Evolutionary conservation across 2,888 invertebrate genomes (phyloP).

Genomic region (Bellardia bayeri): DNA sequence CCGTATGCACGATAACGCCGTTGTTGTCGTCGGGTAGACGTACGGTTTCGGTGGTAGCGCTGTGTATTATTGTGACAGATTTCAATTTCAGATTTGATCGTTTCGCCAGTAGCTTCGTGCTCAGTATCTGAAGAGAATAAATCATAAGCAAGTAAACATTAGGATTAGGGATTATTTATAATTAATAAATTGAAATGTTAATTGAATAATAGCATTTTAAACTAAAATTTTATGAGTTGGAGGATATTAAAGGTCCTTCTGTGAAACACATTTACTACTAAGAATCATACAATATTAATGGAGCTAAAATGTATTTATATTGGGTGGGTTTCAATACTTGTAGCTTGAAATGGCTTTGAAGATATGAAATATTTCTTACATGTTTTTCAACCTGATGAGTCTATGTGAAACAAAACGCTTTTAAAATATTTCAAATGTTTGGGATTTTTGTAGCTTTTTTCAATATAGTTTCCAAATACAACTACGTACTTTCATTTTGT

Average conservation of each 20-base stretch:
- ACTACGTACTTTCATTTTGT: conserved; percentile 14
- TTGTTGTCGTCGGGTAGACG: conserved; percentile 91
- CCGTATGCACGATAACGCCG: conserved; percentile 92
- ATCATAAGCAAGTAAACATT: conserved; percentile 33
- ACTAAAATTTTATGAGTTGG: conserved; percentile 25
- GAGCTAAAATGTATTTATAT: not conserved
- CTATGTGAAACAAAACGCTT: not conserved
- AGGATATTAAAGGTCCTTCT: not conserved
- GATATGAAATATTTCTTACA: not conserved
- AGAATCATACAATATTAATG: not conserved
- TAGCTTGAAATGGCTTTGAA: not conserved
- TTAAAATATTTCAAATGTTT: conserved; percentile 14
- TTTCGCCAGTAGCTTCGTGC: conserved; percentile 92
- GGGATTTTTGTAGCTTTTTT: conserved; percentile 5
- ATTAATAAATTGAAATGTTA: conserved; percentile 11
- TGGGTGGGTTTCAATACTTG: not conserved
- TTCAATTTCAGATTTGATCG: conserved; percentile 92
- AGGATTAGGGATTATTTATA: conserved; percentile 1
- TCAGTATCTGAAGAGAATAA: conserved; percentile 87
- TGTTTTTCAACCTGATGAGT: not conserved
- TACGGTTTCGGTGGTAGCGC: conserved; percentile 94
- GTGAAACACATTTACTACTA: not conserved
- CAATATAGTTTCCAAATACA: conserved; percentile 14
- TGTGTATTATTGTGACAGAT: conserved; percentile 95
- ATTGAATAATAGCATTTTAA: not conserved